These are phyloP conservation scores for Drosophila subquinaria DNA, from an alignment of 2,888 invertebrate species.

Conservation along the genomic window DNA sequence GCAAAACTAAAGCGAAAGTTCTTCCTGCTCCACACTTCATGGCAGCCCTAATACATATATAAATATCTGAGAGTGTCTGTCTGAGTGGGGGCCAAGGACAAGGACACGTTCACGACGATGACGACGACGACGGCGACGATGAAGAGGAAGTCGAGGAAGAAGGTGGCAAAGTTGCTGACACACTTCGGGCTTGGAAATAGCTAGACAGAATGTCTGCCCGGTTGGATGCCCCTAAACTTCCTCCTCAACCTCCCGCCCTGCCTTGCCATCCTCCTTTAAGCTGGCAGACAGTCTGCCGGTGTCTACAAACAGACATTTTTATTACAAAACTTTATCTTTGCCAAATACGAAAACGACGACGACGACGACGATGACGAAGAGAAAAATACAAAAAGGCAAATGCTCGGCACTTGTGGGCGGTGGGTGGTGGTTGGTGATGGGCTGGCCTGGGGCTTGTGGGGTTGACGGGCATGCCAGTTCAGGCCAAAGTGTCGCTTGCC, in stretches of 20 bases:
- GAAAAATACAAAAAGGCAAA: slow-evolving; percentile 66
- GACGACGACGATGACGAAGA: slow-evolving; percentile 55
- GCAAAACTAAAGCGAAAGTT: slow-evolving; percentile 78
- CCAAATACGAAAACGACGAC: slow-evolving; percentile 72
- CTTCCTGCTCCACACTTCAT: slow-evolving; percentile 11
- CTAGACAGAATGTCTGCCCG: slow-evolving; percentile 76
- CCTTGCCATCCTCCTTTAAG: slow-evolving; percentile 2
- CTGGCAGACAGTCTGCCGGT: slow-evolving; percentile 57
- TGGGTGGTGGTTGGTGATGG: slow-evolving; percentile 1
- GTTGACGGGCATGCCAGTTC: slow-evolving; percentile 8
- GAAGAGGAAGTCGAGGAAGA: slow-evolving; percentile 60
- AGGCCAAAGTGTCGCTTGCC: slow-evolving; percentile 69
- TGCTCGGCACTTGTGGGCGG: slow-evolving; percentile 36
- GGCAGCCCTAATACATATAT: slow-evolving; percentile 38
- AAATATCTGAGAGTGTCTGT: slow-evolving; percentile 56
- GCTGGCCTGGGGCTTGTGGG: slow-evolving; percentile 1
- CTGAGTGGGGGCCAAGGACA: slow-evolving; percentile 78
- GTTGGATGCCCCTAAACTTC: slow-evolving; percentile 34
- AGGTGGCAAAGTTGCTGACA: slow-evolving; percentile 79
- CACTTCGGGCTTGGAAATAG: slow-evolving; percentile 74
- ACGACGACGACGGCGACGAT: slow-evolving; percentile 22
- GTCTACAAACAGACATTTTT: slow-evolving; percentile 79
- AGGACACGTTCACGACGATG: slow-evolving; percentile 74
- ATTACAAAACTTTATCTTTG: slow-evolving; percentile 82
- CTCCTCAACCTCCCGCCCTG: not conserved